Base-by-base conservation (phyloP, 2,113 vertebrate genomes). In the Tonatia bakeri region DNA sequence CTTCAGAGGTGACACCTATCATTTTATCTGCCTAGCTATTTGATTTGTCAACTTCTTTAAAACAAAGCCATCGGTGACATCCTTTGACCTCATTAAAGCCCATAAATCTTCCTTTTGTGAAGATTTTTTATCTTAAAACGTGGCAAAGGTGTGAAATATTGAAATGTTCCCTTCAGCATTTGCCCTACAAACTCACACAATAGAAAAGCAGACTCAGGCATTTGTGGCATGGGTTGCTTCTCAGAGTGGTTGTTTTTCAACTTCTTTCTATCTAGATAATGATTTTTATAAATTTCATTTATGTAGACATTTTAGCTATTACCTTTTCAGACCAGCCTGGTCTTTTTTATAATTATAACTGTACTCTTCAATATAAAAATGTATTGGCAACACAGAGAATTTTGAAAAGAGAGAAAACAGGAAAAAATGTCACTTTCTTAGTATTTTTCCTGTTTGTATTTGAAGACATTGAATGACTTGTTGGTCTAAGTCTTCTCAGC, bases 101-200 rank as follows among this genome's bases (percentile, higher is more conserved):
- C 3, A 3, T 50, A 47, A 54, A 72, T 45, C 45, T 81, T 67
- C 38, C 38, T 89, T 83, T 80, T n/a, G n/a, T 75, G 72, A 69
- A 91, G 36, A 81, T 70, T 50, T 93, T 93, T 93, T 72, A 87
- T 84, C 92, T 87, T 87, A 56, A 95, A 96, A 38, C 64, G 85
- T 84, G 81, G 70, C 85, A 80, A 96, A 97, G 94, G 86, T 96
- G 92, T 81, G 89, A 97, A 90, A 36, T 91, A 50, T 36, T 90
- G 45, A 94, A 72, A 4, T 22, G 76, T 81, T 87, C 17, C 59
- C 54, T 70, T 86, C 45, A 90, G 73, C 43, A 36, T 73, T 95
- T 92, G 80, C 47, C 91, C 70, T 92, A n/a, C 33, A 87, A 92
- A 69, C 65, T 92, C 40, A 64, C 13, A 5, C n/a, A 79, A 13